These are phyloP conservation scores for Thalassarche chlororhynchos DNA, from an alignment of 2,113 vertebrate species.

Conservation along the genomic window DNA sequence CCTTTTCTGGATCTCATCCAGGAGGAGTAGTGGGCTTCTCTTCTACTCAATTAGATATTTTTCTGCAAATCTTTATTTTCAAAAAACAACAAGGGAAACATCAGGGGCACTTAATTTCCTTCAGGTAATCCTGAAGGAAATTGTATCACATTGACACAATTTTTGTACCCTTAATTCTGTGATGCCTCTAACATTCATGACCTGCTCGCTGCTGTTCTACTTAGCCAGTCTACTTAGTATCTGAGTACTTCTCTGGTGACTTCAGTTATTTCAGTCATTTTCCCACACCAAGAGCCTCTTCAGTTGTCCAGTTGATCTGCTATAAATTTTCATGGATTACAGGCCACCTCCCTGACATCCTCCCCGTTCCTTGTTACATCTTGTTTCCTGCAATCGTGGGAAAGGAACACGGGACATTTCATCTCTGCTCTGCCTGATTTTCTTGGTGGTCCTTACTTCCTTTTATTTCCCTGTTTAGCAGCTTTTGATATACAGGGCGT, in stretches of 20 bases:
- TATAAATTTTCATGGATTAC: neutral
- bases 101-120: neutral
- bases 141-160: neutral
- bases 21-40: neutral
- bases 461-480: neutral
- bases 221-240: neutral
- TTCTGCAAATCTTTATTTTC: neutral
- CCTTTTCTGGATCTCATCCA: neutral
- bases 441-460: neutral
- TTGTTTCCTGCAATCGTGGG: neutral
- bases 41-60: neutral
- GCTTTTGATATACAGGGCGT: neutral
- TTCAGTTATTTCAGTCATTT: neutral
- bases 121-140: neutral
- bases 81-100: neutral
- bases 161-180: neutral
- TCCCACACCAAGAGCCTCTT: neutral
- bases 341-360: neutral
- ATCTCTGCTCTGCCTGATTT: neutral
- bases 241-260: neutral
- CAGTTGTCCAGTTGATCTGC: neutral
- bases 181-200: neutral
- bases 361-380: neutral
- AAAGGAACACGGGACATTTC: neutral
- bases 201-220: neutral